Evolutionary conservation across 2,113 vertebrate genomes (phyloP).

Genomic region (Actenoides lindsayi): DNA sequence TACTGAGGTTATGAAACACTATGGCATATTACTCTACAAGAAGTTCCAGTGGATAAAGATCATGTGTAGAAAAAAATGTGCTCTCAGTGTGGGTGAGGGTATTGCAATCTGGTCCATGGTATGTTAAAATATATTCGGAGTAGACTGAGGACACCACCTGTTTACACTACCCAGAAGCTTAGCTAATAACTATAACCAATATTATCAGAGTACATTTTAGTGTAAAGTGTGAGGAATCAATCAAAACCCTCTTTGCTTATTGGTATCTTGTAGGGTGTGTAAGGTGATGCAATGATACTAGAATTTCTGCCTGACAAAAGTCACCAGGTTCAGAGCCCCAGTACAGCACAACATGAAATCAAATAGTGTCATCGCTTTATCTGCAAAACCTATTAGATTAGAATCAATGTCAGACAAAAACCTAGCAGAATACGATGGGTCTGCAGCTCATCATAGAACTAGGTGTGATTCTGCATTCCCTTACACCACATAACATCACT

Average conservation of each 20-base stretch:
- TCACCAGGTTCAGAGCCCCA: background rate
- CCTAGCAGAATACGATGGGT: background rate
- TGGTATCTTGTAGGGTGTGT: background rate
- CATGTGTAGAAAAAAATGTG: background rate
- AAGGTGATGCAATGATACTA: background rate
- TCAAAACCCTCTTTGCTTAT: background rate
- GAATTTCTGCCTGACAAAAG: background rate
- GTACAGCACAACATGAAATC: background rate
- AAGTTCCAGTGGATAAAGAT: background rate
- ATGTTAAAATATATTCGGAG: background rate
- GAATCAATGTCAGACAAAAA: background rate
- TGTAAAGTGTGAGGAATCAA: background rate
- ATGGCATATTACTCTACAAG: background rate
- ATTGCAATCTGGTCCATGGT: background rate
- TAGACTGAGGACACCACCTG: background rate
- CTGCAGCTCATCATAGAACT: background rate
- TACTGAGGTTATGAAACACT: background rate
- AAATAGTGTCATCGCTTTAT: background rate
- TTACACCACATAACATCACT: background rate
- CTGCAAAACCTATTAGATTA: background rate
- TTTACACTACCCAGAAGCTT: background rate
- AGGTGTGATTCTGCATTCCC: background rate
- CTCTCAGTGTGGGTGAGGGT: background rate
- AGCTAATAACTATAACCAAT: background rate
- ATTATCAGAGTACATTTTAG: background rate